These are phyloP conservation scores for Bradysia coprophila DNA, from an alignment of 1,140 invertebrate species.

Conservation along the genomic window DNA sequence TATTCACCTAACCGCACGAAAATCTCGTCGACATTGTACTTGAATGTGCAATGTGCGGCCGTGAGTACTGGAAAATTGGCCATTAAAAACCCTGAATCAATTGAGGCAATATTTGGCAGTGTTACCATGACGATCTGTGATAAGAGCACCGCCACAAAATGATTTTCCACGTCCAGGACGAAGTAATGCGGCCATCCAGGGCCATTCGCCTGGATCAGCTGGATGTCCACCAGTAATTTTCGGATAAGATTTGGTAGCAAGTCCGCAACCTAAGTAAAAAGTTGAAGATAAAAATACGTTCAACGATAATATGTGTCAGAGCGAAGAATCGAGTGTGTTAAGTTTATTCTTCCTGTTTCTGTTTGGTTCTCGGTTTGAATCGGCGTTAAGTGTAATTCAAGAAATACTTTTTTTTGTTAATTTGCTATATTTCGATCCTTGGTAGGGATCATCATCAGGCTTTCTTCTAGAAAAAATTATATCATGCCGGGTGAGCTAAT, in stretches of 20 bases:
- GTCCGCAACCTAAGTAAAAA: constrained; percentile 39
- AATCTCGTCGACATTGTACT: constrained; percentile 39
- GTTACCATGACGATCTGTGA: constrained; percentile 56
- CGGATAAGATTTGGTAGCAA: constrained; percentile 32
- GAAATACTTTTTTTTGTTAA: too few relatives aligned
- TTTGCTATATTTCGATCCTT: too few relatives aligned
- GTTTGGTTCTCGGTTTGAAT: not conserved
- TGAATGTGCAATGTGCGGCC: constrained; percentile 54
- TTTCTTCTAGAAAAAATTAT: too few relatives aligned
- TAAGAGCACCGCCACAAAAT: constrained; percentile 62
- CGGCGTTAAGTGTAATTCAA: not conserved
- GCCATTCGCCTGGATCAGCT: constrained; percentile 52
- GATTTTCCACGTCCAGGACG: constrained; percentile 25
- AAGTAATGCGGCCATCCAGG: constrained; percentile 61
- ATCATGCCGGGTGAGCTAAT: too few relatives aligned
- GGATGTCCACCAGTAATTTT: constrained; percentile 39
- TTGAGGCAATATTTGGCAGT: constrained; percentile 74
- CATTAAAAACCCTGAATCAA: too few relatives aligned
- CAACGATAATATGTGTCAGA: not conserved
- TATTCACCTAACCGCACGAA: constrained; percentile 62
- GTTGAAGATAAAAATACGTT: constrained; percentile 8
- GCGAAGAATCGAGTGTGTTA: not conserved
- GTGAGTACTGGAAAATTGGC: constrained; percentile 28
- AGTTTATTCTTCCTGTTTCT: not conserved
- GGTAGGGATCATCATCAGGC: too few relatives aligned